phyloP scores from a whole-genome alignment of 2,888 invertebrate genomes.

The Steromphala cineraria region DNA sequence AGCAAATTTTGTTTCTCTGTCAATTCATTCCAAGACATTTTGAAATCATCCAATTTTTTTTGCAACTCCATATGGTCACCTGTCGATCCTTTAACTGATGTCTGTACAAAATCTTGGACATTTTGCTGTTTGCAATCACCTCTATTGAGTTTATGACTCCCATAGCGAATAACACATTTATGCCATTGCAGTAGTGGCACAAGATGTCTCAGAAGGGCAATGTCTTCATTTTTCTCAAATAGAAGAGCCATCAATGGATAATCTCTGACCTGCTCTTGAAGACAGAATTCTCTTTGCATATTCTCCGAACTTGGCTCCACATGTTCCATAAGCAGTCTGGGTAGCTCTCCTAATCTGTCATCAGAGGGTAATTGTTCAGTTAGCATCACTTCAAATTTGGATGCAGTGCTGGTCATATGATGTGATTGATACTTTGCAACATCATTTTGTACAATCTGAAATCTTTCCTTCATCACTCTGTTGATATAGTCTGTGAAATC shows the following conservation, averaged over 20 bases:
- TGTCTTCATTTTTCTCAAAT: not conserved
- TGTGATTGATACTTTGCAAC: not conserved
- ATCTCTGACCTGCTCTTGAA: not conserved
- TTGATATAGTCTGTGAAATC: not conserved
- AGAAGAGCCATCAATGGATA: not conserved
- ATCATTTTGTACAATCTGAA: not conserved
- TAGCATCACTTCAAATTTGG: not conserved
- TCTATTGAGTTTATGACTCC: not conserved
- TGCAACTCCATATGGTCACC: not conserved
- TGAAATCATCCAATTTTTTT: not conserved
- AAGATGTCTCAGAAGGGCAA: not conserved
- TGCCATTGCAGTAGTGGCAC: constrained; percentile 6
- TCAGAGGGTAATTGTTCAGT: not conserved
- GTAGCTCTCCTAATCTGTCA: not conserved
- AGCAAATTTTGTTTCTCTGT: not conserved
- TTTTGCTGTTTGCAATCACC: not conserved
- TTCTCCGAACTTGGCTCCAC: not conserved
- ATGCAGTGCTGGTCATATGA: not conserved
- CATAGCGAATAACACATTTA: not conserved
- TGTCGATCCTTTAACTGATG: not conserved
- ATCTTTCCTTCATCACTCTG: not conserved
- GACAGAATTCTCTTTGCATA: not conserved
- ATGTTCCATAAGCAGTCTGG: not conserved
- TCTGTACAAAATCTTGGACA: constrained; percentile 1
- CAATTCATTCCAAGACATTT: constrained; percentile 5